These are phyloP conservation scores for Drosophila tanythrix DNA, from an alignment of 2,888 invertebrate species.

Conservation along the genomic window DNA sequence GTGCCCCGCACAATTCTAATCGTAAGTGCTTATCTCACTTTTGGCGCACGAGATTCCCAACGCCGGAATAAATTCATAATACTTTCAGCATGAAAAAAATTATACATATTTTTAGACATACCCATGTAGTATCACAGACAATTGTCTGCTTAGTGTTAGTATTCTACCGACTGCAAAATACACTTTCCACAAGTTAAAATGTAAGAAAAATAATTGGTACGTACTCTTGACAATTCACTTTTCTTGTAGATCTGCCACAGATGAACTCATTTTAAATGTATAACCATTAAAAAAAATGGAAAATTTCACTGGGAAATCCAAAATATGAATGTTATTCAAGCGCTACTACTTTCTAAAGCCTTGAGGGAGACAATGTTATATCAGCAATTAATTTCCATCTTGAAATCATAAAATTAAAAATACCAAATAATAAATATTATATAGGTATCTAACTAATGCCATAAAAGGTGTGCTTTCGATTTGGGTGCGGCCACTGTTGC, in stretches of 20 bases:
- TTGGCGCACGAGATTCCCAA: not conserved
- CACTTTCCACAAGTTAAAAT: not conserved
- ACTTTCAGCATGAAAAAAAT: not conserved
- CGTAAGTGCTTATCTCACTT: constrained; percentile 15
- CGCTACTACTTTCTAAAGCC: not conserved
- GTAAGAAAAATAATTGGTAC: not conserved
- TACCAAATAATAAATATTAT: not conserved
- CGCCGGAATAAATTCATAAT: not conserved
- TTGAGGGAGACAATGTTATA: not conserved
- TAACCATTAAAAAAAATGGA: not conserved
- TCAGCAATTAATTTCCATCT: not conserved
- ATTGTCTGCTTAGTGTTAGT: too few relatives aligned
- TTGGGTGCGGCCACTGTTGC: constrained; percentile 44
- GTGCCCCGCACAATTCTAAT: constrained; percentile 29
- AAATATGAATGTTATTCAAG: not conserved
- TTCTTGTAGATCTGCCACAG: not conserved
- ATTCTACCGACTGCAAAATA: not conserved
- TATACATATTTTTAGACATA: not conserved
- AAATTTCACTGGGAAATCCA: not conserved
- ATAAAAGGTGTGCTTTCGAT: not conserved
- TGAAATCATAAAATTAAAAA: not conserved
- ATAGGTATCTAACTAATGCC: not conserved
- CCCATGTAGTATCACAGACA: too few relatives aligned
- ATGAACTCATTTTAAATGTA: not conserved
- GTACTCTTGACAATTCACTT: not conserved